Evolutionary conservation across 2,113 vertebrate species (phyloP).

Genomic region (Colaptes auratus): DNA sequence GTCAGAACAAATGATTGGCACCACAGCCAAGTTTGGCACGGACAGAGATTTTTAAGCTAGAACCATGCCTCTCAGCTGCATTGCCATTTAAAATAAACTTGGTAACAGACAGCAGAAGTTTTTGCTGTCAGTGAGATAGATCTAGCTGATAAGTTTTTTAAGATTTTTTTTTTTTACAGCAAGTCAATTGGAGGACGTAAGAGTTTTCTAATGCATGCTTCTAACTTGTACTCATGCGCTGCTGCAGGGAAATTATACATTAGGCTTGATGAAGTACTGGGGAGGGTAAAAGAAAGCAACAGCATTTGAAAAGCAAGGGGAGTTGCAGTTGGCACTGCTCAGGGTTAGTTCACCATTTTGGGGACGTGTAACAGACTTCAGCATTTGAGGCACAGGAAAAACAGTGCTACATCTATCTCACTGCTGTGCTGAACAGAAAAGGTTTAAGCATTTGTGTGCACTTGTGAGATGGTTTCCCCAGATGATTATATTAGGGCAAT

Average conservation of each 20-base stretch:
- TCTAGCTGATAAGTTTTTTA: not conserved
- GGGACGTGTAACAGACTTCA: not conserved
- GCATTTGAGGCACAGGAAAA: not conserved
- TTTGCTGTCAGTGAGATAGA: not conserved
- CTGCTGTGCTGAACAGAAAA: not conserved
- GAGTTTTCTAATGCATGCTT: not conserved
- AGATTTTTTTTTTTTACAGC: not conserved
- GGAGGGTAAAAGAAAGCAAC: not conserved
- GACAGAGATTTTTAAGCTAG: slow-evolving; percentile 2
- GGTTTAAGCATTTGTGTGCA: not conserved
- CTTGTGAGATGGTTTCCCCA: not conserved
- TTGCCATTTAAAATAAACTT: slow-evolving; percentile 29
- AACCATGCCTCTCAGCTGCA: not conserved
- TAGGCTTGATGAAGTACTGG: not conserved
- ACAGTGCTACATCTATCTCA: not conserved
- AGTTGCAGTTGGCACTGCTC: not conserved
- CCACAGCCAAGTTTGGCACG: not conserved
- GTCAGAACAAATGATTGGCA: slow-evolving; percentile 8
- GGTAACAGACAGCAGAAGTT: not conserved
- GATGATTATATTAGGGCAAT: not conserved
- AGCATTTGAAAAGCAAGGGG: not conserved
- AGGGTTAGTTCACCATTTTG: not conserved
- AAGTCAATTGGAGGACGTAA: not conserved
- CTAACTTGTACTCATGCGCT: not conserved
- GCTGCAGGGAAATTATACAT: not conserved